A percentile compares a stretch with the other conserved stretches of the same genome.
Evolutionary conservation across 2,797 vertebrate genomes (phyloP).

Genomic region (Phylloscopus collybita): DNA sequence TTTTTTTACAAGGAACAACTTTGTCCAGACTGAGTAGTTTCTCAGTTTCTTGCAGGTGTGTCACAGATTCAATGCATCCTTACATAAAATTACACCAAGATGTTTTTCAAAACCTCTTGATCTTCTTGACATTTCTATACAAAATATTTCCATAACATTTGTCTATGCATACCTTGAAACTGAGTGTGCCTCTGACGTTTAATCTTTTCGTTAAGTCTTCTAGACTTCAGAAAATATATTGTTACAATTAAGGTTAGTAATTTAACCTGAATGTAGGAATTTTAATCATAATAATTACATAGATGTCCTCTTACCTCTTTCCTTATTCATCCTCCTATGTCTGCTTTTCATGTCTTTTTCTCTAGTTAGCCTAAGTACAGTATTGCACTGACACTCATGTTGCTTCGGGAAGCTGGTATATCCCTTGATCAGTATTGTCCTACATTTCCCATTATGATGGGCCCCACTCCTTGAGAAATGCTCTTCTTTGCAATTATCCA

Average conservation of each 20-base stretch:
- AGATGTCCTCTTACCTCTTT: background rate
- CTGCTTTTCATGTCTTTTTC: background rate
- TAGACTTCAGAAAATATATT: background rate
- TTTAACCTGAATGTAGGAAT: background rate
- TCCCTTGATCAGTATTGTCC: background rate
- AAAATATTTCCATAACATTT: background rate
- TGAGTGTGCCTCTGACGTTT: background rate
- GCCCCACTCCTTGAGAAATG: background rate
- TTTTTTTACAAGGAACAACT: background rate
- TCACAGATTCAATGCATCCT: background rate
- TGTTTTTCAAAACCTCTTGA: background rate
- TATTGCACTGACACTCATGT: background rate
- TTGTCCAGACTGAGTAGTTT: background rate
- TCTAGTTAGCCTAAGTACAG: background rate
- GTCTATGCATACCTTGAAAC: background rate
- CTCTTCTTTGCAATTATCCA: background rate
- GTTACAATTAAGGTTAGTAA: background rate
- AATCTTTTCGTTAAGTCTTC: background rate
- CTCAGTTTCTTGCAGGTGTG: background rate
- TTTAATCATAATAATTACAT: background rate
- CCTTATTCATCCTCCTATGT: background rate
- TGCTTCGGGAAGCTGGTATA: background rate
- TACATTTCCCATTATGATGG: background rate
- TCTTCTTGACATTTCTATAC: background rate
- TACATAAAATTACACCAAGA: background rate